Base-by-base conservation (phyloP, 92 coral and sea anemone species). In the Muricea muricata region DNA sequence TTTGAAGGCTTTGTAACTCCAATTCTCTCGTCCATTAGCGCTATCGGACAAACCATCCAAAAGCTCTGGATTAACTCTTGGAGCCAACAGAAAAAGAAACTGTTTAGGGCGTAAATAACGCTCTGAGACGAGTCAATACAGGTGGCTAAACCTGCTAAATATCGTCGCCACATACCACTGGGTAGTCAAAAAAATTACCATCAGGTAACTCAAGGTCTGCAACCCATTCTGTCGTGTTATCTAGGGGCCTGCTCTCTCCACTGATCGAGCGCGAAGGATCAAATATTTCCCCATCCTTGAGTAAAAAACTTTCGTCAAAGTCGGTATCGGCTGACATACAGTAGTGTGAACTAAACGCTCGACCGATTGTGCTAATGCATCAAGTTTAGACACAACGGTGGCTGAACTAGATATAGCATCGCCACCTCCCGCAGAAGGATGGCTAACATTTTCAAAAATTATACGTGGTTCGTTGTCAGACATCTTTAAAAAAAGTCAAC, bases 41-140 rank as follows among this genome's bases (percentile, higher is more conserved):
- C n/a, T n/a, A n/a, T n/a, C n/a, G n/a, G n/a, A 69, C 25, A 83
- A 60, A 69, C 84, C 88, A 73, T 83, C 88, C 88, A 81, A 88
- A 21, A 88, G 75, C 72, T 88, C 91, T 40, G 88, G 91, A 48
- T 88, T 82, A 35, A 88, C 88, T 47, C 75, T 35, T 26, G 88
- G 85, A 29, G 88, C 75, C 55, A 73, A 50, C 12, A 88, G 66
- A 32, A 73, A 67, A 18, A 66, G 80, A 61, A 88, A 88, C 17
- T 84, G 77, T 48, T 88, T 71, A 35, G 88, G 85, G 25, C 91
- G 52, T 47, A 78, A 32, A 37, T 88, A 88, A 3, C 78, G 57
- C 85, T 84, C 63, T 35, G 73, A 13, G 92, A 57, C 13, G 71
- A 28, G 40, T 85, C 78, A 24, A 85, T 74, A 13, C 79, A 87